These are phyloP conservation scores for Procavia capensis DNA, from an alignment of 2,113 vertebrate genomes.

Conservation along the genomic window DNA sequence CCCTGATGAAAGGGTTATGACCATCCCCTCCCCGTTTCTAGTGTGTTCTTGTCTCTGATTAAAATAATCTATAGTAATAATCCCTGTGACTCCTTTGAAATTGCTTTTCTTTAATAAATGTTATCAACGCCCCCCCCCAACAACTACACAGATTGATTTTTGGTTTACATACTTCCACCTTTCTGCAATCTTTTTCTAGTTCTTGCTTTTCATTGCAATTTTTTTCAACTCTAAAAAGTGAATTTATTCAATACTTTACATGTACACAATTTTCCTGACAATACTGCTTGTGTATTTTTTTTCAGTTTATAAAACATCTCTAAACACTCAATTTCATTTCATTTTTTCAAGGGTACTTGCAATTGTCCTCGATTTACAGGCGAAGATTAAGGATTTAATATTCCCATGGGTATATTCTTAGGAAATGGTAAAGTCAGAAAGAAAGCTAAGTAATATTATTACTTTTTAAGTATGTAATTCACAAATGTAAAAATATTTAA, in stretches of 20 bases:
- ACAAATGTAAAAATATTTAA: background rate
- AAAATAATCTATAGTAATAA: conserved; percentile 42
- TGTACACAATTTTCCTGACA: background rate
- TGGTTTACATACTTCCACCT: background rate
- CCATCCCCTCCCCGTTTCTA: background rate
- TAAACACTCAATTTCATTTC: background rate
- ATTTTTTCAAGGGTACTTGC: background rate
- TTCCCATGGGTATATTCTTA: conserved; percentile 12
- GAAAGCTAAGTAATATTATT: background rate
- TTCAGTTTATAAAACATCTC: background rate
- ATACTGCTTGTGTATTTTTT: background rate
- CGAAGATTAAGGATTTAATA: background rate
- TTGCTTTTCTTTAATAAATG: conserved; percentile 8
- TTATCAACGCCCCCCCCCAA: background rate
- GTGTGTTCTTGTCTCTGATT: conserved; percentile 16
- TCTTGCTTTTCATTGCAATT: background rate
- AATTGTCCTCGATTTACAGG: conserved; percentile 38
- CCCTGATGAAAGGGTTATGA: background rate
- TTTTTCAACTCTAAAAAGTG: background rate
- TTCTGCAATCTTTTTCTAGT: background rate
- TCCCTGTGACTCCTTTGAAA: background rate
- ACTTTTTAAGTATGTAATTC: background rate
- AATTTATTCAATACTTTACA: background rate
- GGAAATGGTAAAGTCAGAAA: conserved; percentile 3
- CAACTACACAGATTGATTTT: background rate